A percentile compares a stretch with the other conserved stretches of the same genome.
Evolutionary conservation across 2,888 invertebrate genomes (phyloP).

Genomic region (Epiperipatus broadwayi): DNA sequence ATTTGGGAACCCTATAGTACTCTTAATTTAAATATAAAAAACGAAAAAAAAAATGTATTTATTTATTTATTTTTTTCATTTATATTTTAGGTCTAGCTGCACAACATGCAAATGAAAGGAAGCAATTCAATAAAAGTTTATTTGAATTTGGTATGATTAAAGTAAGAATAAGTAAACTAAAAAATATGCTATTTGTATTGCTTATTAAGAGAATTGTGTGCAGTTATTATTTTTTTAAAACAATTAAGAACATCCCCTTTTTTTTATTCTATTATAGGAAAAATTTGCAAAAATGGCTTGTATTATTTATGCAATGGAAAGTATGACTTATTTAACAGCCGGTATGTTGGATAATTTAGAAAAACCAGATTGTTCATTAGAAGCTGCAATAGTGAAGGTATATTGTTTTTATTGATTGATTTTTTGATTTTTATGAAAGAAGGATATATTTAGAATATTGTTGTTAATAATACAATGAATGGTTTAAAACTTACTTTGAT

Average conservation of each 20-base stretch:
- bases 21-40: neutral
- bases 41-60: neutral
- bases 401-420: constrained; percentile 18
- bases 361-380: constrained; percentile 55
- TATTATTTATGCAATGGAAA: constrained; percentile 58
- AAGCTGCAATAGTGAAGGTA: constrained; percentile 58
- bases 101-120: constrained; percentile 35
- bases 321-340: constrained; percentile 61
- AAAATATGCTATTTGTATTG: neutral
- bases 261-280: constrained; percentile 22
- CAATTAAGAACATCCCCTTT: neutral
- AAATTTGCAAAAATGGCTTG: constrained; percentile 34
- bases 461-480: too few species aligned
- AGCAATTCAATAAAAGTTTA: constrained; percentile 33
- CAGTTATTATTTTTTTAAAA: too few species aligned
- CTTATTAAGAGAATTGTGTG: too few species aligned
- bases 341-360: constrained; percentile 54
- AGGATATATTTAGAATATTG: neutral
- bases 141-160: constrained; percentile 34
- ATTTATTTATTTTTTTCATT: constrained; percentile 5
- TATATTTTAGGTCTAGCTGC: constrained; percentile 24
- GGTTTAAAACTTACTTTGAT: neutral
- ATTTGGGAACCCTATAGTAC: constrained; percentile 1
- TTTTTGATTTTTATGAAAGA: neutral
- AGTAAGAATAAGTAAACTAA: constrained; percentile 18